Base-by-base conservation (phyloP, 2,888 invertebrate genomes). In the Nasonovia ribisnigri region DNA sequence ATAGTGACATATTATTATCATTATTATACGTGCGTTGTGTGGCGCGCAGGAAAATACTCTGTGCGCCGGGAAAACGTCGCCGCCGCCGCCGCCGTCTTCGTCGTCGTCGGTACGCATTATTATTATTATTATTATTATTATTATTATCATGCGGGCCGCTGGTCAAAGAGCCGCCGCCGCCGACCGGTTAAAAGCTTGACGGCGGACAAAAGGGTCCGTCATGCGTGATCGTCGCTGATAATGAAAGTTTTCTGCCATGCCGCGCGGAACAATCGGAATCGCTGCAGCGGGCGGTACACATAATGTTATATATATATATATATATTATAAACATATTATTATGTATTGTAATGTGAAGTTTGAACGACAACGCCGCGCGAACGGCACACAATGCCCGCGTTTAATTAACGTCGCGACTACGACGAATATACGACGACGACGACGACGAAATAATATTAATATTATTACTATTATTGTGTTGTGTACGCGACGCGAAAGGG, bases 201-300 rank as follows among this genome's bases (percentile, higher is more conserved):
- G n/a, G 86, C 90, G 29, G 67, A 93, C 93, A 93, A 93, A 87
- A 90, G 93, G 90, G 90, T 93, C 86, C 43, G 90, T 90, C 93
- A 90, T 90, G 90, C 93, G 93, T 93, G 90, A 93, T 90, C 60
- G 90, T 51, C 36, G 90, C 84, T 90, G 93, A 93, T 93, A 93
- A 90, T 51, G 89, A 93, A 93, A 93, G 89, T 93, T 93, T 89
- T 92, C 92, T 36, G 10, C 57, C 46, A 36, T 42, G 29, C 43
- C 36, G 57, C 36, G 57, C 46, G 11, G 43, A 87, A 60, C 92
- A 48, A 87, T 87, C 92, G 92, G 60, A 42, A 54, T 36, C 36
- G 46, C 13, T 77, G 48, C 48, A 29, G 77, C 90, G 90, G 84
- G 51, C 42, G 77, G 26, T 20, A 57, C 13, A 13, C 16, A 20